phyloP scores from a whole-genome alignment of 1,140 invertebrate genomes.

The Pantala flavescens region DNA sequence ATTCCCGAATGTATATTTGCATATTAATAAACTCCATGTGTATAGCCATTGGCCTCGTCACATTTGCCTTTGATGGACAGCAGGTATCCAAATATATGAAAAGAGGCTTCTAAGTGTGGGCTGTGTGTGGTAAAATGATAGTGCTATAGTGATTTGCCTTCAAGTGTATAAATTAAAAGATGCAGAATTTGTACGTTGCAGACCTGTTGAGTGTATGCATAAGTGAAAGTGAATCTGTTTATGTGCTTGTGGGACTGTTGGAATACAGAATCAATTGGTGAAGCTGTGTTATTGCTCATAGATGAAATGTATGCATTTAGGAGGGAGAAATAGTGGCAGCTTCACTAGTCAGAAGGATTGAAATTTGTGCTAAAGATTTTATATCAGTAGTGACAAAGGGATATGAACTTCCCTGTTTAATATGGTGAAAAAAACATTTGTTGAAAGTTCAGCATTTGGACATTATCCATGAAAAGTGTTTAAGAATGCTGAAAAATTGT shows the following conservation, averaged over 20 bases:
- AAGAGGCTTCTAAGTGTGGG: neutral
- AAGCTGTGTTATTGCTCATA: slow-evolving; percentile 1
- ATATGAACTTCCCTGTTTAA: neutral
- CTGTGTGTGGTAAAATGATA: neutral
- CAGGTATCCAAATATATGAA: neutral
- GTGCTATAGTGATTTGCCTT: neutral
- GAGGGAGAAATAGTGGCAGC: neutral
- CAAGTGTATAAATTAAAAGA: neutral
- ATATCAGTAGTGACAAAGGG: neutral
- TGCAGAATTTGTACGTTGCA: neutral
- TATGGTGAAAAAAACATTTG: neutral
- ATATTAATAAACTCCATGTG: neutral
- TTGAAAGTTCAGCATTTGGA: neutral
- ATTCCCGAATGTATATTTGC: neutral
- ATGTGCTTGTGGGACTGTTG: neutral
- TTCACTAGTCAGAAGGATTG: neutral
- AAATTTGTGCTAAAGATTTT: neutral
- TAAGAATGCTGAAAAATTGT: neutral
- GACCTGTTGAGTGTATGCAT: neutral
- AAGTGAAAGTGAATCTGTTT: neutral
- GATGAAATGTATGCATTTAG: neutral
- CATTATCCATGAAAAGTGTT: neutral
- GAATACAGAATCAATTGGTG: neutral
- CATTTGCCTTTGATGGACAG: neutral
- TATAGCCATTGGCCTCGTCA: neutral